These are phyloP conservation scores for Cryptotermes secundus DNA, from an alignment of 1,140 invertebrate species.

Conservation along the genomic window DNA sequence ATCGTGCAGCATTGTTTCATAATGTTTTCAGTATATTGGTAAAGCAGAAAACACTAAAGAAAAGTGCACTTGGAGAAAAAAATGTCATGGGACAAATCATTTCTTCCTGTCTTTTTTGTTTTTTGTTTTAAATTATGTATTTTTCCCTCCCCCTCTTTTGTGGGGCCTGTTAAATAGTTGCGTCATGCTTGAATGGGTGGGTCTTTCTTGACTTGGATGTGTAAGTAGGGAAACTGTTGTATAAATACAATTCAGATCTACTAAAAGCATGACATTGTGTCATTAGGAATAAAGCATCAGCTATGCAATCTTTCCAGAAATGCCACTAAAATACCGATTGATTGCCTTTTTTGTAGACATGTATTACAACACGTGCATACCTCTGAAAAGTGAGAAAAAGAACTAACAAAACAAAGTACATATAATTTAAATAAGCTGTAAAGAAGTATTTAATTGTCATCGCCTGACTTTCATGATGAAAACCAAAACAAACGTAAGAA, in stretches of 20 bases:
- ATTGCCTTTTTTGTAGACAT: constrained; percentile 29
- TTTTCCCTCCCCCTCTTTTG: background rate
- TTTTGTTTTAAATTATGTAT: background rate
- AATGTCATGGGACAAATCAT: background rate
- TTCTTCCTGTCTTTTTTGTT: background rate
- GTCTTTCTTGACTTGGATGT: background rate
- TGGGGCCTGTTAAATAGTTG: constrained; percentile 5
- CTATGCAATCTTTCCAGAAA: constrained; percentile 22
- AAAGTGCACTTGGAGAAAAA: background rate
- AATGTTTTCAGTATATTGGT: background rate
- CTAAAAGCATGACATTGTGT: background rate
- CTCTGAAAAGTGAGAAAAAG: constrained; percentile 9
- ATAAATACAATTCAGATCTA: background rate
- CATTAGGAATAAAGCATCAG: background rate
- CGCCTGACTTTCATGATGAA: constrained; percentile 21
- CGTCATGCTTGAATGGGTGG: background rate
- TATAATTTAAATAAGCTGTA: constrained; percentile 28
- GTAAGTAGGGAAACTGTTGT: background rate
- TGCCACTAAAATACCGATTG: constrained; percentile 20
- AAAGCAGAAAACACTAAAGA: background rate
- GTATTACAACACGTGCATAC: constrained; percentile 22
- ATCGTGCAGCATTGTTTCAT: no score
- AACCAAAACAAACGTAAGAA: constrained; percentile 26
- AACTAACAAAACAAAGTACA: constrained; percentile 13
- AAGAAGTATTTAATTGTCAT: constrained; percentile 27